Evolutionary conservation across 2,113 vertebrate genomes (phyloP), one percentile per base, ranked within the genome.

Genomic region (Spea bombifrons): DNA sequence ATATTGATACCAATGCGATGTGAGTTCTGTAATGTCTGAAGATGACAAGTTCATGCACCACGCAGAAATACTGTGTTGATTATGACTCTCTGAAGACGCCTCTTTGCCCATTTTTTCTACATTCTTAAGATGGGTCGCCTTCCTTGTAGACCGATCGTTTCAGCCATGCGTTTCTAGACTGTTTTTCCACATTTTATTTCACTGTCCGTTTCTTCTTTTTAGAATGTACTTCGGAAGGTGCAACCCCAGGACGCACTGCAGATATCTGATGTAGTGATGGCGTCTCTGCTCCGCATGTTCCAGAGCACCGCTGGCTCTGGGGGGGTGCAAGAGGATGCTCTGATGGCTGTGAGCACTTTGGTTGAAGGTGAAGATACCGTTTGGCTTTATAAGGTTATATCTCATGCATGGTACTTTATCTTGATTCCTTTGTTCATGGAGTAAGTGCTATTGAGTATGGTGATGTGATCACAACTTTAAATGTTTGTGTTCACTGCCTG

Each of bases 211-310:
- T 30, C 50, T 10, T 1, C 50, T 7, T 59, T 15, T 10, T 82
- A 99, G 97, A 99, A 99, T 4, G 96, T 99, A 8, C 91, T 99
- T 0, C 86, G 95, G 65, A 99, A 99, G 85, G 97, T 99, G 2
- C 97, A 98, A 87, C 95, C 96, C 74, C 96, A 98, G 86, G 97
- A 99, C 8, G 97, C 97, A 0, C 86, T 98, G 83, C 96, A 99
- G 91, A 99, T 99, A 86, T 99, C 97, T 0, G 97, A 99, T 5
- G 96, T 99, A 82, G 97, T 99, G 71, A 98, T 99, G 97, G 96
- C 95, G 0, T 98, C 96, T 5, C 90, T 99, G 82, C 91, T 99
- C 67, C 86, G 97, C 64, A 99, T 99, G 97, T 99, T 99, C 81
- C 96, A 99, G 89, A 98, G 96, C 92, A 99, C 97, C 0, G 97